Percentiles rank a stretch among this genome's conserved stretches.
phyloP scores from a whole-genome alignment of 2,797 vertebrate species.

The Chanos chanos region DNA sequence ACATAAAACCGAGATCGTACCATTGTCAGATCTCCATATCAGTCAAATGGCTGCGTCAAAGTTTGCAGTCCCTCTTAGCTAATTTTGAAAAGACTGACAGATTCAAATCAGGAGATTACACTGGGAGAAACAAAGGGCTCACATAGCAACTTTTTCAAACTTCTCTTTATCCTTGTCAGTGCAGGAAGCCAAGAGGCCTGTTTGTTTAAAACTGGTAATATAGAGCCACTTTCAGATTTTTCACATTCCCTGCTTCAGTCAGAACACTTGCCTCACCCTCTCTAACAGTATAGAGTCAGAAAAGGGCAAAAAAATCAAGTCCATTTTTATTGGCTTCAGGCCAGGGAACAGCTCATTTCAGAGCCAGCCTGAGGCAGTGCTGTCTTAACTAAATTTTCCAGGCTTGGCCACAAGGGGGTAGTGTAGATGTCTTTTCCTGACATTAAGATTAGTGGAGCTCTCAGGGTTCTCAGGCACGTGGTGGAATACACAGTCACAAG shows the following conservation, averaged over 20 bases:
- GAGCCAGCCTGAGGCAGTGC: background rate
- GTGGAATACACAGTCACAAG: too few relatives aligned
- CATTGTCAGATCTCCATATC: constrained; percentile 33
- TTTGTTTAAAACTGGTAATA: constrained; percentile 35
- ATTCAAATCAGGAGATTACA: constrained; percentile 23
- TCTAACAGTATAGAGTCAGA: constrained; percentile 31
- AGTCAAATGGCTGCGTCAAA: constrained; percentile 21
- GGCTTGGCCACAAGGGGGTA: constrained; percentile 41
- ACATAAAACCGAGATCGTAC: too few relatives aligned
- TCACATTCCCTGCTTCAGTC: constrained; percentile 41
- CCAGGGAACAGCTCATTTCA: constrained; percentile 34
- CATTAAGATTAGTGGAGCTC: too few relatives aligned
- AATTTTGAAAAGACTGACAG: constrained; percentile 26
- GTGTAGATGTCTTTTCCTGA: too few relatives aligned
- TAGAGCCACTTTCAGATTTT: constrained; percentile 38
- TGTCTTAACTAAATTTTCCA: constrained; percentile 14
- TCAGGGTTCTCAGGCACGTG: too few relatives aligned
- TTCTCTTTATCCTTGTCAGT: constrained; percentile 7
- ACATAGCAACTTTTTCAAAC: constrained; percentile 31
- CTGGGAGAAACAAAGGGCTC: constrained; percentile 8
- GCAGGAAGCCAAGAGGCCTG: constrained; percentile 12
- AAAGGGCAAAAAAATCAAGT: constrained; percentile 39
- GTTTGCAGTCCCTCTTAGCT: background rate
- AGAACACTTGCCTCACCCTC: constrained; percentile 29
- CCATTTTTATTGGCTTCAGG: constrained; percentile 44